Conservation (phyloP, 2,888 invertebrate species). For the Alcis repandata region DNA sequence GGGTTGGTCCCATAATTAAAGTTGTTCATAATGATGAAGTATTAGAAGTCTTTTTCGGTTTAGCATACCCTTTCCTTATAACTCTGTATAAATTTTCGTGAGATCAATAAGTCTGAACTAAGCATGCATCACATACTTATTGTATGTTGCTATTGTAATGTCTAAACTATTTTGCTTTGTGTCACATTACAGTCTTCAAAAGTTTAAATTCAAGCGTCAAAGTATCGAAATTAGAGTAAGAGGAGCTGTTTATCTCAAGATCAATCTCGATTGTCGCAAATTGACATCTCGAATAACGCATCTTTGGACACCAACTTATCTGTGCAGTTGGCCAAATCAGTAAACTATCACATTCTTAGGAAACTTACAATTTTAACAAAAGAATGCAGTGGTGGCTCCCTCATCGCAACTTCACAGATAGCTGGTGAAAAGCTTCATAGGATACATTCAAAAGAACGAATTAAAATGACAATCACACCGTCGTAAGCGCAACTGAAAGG, state of each 20-base stretch:
- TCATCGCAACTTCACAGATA: background rate
- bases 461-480: conserved; percentile 79
- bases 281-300: conserved; percentile 60
- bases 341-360: background rate
- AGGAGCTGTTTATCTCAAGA: conserved; percentile 76
- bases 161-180: background rate
- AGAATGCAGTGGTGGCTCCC: background rate
- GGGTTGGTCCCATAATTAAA: too few relatives aligned
- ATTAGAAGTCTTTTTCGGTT: too few relatives aligned
- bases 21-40: too few relatives aligned
- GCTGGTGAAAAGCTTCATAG: background rate
- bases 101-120: background rate
- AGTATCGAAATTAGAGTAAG: conserved; percentile 59
- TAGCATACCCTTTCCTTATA: too few relatives aligned
- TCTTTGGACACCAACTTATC: conserved; percentile 40
- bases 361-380: background rate
- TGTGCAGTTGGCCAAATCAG: background rate
- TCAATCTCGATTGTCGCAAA: conserved; percentile 59
- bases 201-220: conserved; percentile 28
- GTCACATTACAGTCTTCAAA: conserved; percentile 10
- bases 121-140: background rate
- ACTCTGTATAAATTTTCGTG: background rate
- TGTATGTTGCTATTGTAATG: background rate
- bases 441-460: conserved; percentile 55
- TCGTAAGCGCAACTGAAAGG: conserved; percentile 64